Base-by-base conservation (phyloP, 2,113 vertebrate genomes). In the Rhegmatorhina hoffmannsi region DNA sequence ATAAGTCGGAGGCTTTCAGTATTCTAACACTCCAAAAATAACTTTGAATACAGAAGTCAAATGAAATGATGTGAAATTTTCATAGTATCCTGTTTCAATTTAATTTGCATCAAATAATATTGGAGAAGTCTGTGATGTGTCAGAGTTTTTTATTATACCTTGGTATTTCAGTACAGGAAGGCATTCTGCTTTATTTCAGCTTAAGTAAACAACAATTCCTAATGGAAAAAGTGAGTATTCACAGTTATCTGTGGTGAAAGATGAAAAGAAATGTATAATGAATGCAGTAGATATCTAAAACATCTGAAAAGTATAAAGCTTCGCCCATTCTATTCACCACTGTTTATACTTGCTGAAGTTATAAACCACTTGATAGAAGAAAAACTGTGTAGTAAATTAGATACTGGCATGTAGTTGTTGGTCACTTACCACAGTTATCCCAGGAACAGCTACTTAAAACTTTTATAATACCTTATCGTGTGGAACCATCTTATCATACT, bases 291-390 rank as follows among this genome's bases (percentile, higher is more conserved):
- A 74, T 90, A 94, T 26, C 91, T 69, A 75, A 95, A 96, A 43
- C 34, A 90, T 87, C 79, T 89, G 89, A 95, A 84, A 91, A 78
- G 38, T 59, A 89, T 68, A 76, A 96, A 93, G 36, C 26, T 56
- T 92, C 43, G 63, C 83, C 13, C 13, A 50, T 66, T 72, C 43
- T 76, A 18, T 79, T 90, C 55, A 53, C 31, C 17, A 80, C 6
- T 60, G 40, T 90, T 91, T 84, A 81, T 74, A 87, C 56, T 89
- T 87, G 55, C 18, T 86, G 56, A 84, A 90, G 73, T 38, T 73
- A 66, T 82, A 93, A 90, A 62, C 20, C 58, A 47, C 63, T 81
- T 83, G 9, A 28, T 81, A 68, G 63, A 87, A 70, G 55, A 94
- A 91, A 87, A 91, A 64, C 24, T 53, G 25, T 36, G 53, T 3